phyloP scores from a whole-genome alignment of 2,113 vertebrate genomes.

The Trachemys scripta region DNA sequence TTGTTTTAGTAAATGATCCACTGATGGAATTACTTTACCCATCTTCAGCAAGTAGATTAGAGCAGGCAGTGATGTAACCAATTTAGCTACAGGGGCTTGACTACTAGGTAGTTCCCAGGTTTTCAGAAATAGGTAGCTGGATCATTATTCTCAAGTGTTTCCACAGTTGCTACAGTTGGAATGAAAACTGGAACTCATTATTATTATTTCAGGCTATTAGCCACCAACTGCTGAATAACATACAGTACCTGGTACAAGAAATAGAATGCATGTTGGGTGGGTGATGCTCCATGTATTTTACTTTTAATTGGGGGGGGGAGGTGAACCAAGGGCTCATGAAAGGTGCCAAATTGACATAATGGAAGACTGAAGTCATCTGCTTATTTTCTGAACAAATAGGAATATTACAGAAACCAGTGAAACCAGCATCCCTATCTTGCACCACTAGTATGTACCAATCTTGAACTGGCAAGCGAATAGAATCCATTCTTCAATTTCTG shows the following conservation, averaged over 20 bases:
- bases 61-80: not conserved
- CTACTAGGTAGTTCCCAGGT: not conserved
- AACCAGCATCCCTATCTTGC: not conserved
- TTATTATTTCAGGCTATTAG: not conserved
- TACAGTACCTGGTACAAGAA: not conserved
- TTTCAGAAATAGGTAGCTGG: not conserved
- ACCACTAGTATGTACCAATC: not conserved
- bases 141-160: not conserved
- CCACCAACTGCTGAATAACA: too few species aligned
- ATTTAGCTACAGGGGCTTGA: not conserved
- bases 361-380: not conserved
- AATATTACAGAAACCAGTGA: fast-evolving
- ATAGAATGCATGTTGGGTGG: not conserved
- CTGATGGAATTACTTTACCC: not conserved
- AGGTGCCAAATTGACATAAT: not conserved
- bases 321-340: not conserved
- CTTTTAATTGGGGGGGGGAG: not conserved
- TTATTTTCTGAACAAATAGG: not conserved
- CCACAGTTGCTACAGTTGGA: not conserved
- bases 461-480: not conserved
- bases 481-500: not conserved
- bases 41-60: not conserved
- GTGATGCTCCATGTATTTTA: not conserved
- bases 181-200: not conserved
- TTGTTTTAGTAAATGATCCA: not conserved